Conservation (phyloP, 2,797 vertebrate genomes). For the Parambassis ranga region DNA sequence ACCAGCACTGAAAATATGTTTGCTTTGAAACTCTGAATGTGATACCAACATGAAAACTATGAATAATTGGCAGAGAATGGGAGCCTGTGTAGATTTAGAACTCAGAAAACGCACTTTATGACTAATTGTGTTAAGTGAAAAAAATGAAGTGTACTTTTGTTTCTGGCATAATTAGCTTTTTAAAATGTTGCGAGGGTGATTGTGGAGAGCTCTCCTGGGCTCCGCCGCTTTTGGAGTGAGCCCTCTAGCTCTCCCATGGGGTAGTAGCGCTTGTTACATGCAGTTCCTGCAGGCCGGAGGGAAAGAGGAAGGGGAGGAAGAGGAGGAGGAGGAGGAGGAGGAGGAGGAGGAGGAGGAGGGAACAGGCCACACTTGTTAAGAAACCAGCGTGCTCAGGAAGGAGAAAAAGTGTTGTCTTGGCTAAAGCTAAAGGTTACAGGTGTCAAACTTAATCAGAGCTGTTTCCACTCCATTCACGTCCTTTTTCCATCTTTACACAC, state of each 20-base stretch:
- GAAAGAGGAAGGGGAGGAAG: constrained; percentile 31
- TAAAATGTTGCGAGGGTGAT: constrained; percentile 77
- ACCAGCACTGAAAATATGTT: constrained; percentile 79
- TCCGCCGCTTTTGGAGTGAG: constrained; percentile 72
- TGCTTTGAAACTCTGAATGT: constrained; percentile 85
- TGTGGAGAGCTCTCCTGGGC: constrained; percentile 69
- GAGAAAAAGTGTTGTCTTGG: constrained; percentile 16
- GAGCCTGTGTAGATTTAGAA: constrained; percentile 78
- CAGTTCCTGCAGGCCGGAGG: constrained; percentile 52
- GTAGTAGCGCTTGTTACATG: constrained; percentile 56
- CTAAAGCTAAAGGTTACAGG: constrained; percentile 1
- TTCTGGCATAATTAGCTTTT: constrained; percentile 83
- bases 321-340: constrained; percentile 44
- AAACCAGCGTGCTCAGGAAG: constrained; percentile 13
- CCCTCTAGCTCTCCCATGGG: constrained; percentile 78
- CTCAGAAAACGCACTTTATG: constrained; percentile 82
- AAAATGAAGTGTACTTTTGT: constrained; percentile 87
- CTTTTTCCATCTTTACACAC: not conserved
- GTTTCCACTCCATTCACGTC: not conserved
- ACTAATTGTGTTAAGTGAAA: constrained; percentile 88
- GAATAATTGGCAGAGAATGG: constrained; percentile 84
- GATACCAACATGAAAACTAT: constrained; percentile 82
- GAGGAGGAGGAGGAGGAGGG: constrained; percentile 9
- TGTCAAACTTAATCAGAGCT: constrained; percentile 7
- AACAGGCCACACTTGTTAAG: constrained; percentile 30